Percentiles rank a stretch among this genome's conserved stretches.
phyloP scores from a whole-genome alignment of 2,113 vertebrate species.

The Nyctereutes procyonoides region DNA sequence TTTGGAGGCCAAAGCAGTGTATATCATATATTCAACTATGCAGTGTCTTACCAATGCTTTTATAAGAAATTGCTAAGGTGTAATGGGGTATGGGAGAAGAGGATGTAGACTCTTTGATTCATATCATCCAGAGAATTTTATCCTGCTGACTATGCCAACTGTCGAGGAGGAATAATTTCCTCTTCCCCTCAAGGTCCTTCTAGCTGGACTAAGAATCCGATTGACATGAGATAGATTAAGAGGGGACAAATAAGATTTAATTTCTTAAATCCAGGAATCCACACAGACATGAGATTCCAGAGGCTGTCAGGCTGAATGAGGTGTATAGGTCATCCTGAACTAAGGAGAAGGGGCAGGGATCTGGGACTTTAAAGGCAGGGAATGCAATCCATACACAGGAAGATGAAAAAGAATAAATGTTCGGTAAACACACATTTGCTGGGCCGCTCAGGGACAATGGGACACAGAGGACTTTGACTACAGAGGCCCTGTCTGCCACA shows the following conservation, averaged over 20 bases:
- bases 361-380: neutral
- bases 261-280: neutral
- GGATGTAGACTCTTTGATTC: neutral
- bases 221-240: neutral
- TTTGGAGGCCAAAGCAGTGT: neutral
- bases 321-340: neutral
- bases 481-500: neutral
- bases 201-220: neutral
- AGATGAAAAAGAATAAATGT: neutral
- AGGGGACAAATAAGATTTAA: neutral
- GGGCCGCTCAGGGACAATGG: neutral
- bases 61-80: neutral
- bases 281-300: neutral
- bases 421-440: neutral
- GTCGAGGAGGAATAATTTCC: neutral
- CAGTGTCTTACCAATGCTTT: neutral
- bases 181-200: neutral
- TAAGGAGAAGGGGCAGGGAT: neutral
- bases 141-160: neutral
- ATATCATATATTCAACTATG: neutral
- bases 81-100: neutral
- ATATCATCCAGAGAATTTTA: neutral
- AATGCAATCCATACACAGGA: neutral
- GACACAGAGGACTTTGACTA: neutral
- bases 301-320: neutral